These are phyloP conservation scores for Enoplosus armatus DNA, from an alignment of 2,797 vertebrate genomes.

Conservation along the genomic window DNA sequence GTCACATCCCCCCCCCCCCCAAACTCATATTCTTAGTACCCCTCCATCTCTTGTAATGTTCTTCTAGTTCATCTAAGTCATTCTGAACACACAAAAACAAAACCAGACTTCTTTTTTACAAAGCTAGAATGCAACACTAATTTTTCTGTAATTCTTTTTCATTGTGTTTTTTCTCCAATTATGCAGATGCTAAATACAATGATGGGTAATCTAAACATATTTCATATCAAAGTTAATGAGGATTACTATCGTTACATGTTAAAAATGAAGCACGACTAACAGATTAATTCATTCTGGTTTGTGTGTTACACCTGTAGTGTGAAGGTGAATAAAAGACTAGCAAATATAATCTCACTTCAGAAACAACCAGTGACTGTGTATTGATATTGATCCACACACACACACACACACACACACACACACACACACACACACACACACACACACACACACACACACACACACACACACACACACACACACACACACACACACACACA, in stretches of 20 bases:
- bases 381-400: slow-evolving; percentile 32
- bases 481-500: slow-evolving; percentile 9
- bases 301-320: slow-evolving; percentile 60
- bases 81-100: slow-evolving; percentile 25
- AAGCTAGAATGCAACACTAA: slow-evolving; percentile 53
- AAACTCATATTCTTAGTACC: neutral
- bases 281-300: slow-evolving; percentile 13
- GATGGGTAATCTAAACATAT: slow-evolving; percentile 19
- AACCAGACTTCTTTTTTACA: slow-evolving; percentile 19
- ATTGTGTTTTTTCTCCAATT: slow-evolving; percentile 56
- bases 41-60: neutral
- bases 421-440: slow-evolving; percentile 22
- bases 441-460: too few species aligned
- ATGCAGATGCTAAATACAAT: slow-evolving; percentile 42
- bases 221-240: slow-evolving; percentile 15
- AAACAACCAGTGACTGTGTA: slow-evolving; percentile 52
- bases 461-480: slow-evolving; percentile 16
- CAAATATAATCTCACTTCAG: slow-evolving; percentile 41
- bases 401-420: slow-evolving; percentile 8
- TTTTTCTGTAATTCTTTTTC: slow-evolving; percentile 69
- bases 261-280: slow-evolving; percentile 28
- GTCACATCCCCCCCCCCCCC: neutral
- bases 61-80: slow-evolving; percentile 8
- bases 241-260: slow-evolving; percentile 15
- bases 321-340: slow-evolving; percentile 40